Percentiles rank a stretch among this genome's conserved stretches.
Conservation (phyloP, 2,113 vertebrate species). For the Sialia sialis region DNA sequence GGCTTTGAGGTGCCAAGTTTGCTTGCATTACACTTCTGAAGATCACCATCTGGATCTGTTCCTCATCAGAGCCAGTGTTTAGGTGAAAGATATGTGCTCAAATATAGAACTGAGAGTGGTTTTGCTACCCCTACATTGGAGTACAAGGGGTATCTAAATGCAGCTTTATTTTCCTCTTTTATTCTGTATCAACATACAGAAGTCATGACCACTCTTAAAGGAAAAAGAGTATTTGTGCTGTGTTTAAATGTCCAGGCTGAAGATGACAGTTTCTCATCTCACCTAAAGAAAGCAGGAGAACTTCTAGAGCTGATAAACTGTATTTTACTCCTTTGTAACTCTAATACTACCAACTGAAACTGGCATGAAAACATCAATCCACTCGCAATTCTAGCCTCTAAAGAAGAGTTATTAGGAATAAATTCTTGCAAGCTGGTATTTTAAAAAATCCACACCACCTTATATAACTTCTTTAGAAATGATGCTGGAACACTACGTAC, state of each 20-base stretch:
- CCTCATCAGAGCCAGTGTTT: background rate
- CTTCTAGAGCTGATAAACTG: background rate
- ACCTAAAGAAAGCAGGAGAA: background rate
- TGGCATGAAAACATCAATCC: background rate
- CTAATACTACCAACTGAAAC: background rate
- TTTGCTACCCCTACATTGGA: background rate
- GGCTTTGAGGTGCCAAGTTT: background rate
- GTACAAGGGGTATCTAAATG: background rate
- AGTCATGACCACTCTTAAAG: background rate
- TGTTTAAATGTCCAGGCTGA: background rate
- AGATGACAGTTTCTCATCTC: background rate
- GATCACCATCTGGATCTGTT: background rate
- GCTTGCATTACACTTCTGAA: background rate
- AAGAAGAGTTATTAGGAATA: background rate
- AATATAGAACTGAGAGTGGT: background rate
- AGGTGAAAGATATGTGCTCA: background rate
- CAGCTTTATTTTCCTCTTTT: background rate
- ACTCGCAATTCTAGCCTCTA: background rate
- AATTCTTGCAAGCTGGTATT: background rate
- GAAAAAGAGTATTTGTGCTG: background rate
- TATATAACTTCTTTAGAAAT: background rate
- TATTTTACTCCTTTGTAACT: background rate
- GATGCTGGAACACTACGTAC: constrained; percentile 54
- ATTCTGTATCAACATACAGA: background rate
- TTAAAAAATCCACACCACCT: background rate